A percentile compares a stretch with the other conserved stretches of the same genome.
These are phyloP conservation scores for Peromyscus nudipes DNA, from an alignment of 2,797 vertebrate genomes.

Conservation along the genomic window DNA sequence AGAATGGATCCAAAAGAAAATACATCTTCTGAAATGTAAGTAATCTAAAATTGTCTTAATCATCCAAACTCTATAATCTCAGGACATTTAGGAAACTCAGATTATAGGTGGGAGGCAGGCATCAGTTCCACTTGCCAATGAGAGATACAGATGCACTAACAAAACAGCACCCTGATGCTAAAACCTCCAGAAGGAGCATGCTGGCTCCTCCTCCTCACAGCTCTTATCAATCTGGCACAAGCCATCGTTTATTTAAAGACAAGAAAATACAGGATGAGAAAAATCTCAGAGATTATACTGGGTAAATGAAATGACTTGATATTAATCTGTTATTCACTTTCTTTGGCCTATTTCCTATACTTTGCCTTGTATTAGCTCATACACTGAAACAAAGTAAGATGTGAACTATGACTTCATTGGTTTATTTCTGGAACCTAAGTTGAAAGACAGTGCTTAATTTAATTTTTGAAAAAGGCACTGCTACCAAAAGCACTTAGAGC, in stretches of 20 bases:
- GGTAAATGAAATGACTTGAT: not conserved
- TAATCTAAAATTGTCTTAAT: not conserved
- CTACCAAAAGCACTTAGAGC: not conserved
- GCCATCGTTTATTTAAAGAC: not conserved
- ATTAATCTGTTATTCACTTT: not conserved
- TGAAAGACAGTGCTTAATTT: not conserved
- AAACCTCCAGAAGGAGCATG: not conserved
- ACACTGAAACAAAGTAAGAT: not conserved
- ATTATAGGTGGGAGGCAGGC: not conserved
- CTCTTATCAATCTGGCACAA: not conserved
- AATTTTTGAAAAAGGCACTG: conserved; percentile 15
- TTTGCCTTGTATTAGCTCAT: not conserved
- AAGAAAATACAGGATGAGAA: not conserved
- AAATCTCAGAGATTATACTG: not conserved
- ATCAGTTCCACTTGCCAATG: not conserved
- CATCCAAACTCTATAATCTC: not conserved
- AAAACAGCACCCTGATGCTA: not conserved
- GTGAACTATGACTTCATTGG: not conserved
- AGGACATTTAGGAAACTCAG: not conserved
- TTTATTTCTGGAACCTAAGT: not conserved
- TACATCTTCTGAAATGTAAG: not conserved
- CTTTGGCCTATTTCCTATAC: not conserved
- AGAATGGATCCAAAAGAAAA: not conserved
- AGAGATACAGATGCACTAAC: not conserved
- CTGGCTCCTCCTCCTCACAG: not conserved